Evolutionary conservation across 2,113 vertebrate species (phyloP), one percentile per base, ranked within the genome.

Genomic region (Actenoides hombroni): DNA sequence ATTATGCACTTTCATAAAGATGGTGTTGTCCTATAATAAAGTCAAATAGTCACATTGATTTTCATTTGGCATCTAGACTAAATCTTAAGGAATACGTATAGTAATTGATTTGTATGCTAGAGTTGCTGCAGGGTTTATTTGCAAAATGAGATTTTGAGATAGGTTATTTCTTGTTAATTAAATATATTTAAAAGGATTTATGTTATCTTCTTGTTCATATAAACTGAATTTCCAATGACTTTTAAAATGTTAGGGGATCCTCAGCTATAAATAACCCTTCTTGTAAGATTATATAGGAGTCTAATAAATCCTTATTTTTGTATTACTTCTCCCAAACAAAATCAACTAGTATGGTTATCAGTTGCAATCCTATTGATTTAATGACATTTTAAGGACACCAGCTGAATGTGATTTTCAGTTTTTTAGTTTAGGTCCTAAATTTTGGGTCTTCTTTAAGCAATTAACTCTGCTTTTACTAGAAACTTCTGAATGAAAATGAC

Each of bases 111-210:
- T 89, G 87, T 80, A 86, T 74, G 86, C 69, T 87, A 28, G 59
- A 88, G 71, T 94, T 96, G 90, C 95, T 96, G 70, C 39, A 89
- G 95, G 95, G 68, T 92, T 97, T 97, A 91, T 96, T 98, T 96
- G 94, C 84, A 96, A 95, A 96, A 92, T 97, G 94, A 97, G 89
- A 92, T 95, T 95, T 96, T 82, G 56, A 67, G 23, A 60, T 70
- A 95, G 85, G 91, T 83, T 73, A 10, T 92, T 88, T 92, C 86
- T 93, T 92, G 69, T 86, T 94, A 90, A 95, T 95, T 90, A 96
- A 97, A 96, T 97, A 90, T 95, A 92, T 97, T 97, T 97, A n/a
- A 97, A 97, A 93, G 89, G 76, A 97, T 96, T 98, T 97, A 9
- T 96, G 86, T 93, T 97, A 95, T 97, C 86, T 97, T 93, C 95